Conservation (phyloP, 2,113 vertebrate genomes). For the Oriolus oriolus region DNA sequence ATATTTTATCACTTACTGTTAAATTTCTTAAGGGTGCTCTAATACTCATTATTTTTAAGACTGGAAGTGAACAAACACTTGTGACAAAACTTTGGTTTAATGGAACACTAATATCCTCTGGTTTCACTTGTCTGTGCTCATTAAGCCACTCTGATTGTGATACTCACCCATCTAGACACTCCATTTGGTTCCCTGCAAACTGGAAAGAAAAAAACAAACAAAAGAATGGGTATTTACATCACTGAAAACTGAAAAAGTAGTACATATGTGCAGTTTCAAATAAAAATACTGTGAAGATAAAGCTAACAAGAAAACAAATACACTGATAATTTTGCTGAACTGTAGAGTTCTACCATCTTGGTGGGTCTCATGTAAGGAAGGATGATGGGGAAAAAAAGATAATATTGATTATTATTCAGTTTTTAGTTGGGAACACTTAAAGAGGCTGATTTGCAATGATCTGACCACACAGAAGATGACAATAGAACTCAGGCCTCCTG, state of each 20-base stretch:
- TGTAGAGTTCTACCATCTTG: neutral
- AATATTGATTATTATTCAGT: neutral
- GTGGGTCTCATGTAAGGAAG: neutral
- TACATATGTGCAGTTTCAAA: neutral
- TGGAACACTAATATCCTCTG: neutral
- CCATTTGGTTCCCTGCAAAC: constrained; percentile 63
- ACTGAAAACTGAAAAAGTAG: neutral
- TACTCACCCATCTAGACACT: constrained; percentile 42
- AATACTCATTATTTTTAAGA: neutral
- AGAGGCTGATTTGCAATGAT: neutral
- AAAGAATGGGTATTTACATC: neutral
- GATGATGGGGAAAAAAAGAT: neutral
- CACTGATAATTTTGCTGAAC: neutral
- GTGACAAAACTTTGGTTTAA: neutral
- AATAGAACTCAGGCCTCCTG: neutral
- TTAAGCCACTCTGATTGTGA: neutral
- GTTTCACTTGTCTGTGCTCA: neutral
- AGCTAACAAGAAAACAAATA: neutral
- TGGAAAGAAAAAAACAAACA: neutral
- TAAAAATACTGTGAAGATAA: neutral
- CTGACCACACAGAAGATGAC: neutral
- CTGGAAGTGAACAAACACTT: neutral
- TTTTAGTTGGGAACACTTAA: neutral
- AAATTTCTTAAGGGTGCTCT: neutral
- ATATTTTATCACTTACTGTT: neutral